Evolutionary conservation across 1,140 invertebrate genomes (phyloP).

Genomic region (Triops cancriformis): DNA sequence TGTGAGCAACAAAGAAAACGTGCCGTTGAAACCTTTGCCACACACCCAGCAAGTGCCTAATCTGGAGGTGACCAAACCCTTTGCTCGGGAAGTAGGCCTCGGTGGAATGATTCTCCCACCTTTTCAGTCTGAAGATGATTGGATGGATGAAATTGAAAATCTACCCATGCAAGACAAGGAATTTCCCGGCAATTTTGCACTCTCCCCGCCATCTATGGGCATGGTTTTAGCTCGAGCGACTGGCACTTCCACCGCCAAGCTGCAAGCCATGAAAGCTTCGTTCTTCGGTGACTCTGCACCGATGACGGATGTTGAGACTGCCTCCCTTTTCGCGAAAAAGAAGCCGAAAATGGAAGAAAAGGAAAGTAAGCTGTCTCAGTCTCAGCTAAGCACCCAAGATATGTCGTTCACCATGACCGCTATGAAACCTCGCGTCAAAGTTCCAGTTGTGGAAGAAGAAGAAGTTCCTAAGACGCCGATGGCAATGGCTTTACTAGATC

Average conservation of each 20-base stretch:
- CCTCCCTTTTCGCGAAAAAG: neutral
- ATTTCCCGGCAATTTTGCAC: neutral
- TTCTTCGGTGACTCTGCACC: slow-evolving; percentile 46
- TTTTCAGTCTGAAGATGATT: slow-evolving; percentile 29
- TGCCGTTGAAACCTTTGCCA: neutral
- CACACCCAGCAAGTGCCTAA: neutral
- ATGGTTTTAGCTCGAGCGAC: slow-evolving; percentile 48
- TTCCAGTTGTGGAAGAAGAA: neutral
- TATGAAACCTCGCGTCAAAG: neutral
- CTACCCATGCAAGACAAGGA: neutral
- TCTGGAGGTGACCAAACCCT: neutral
- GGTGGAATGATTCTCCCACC: neutral
- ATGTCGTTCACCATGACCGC: neutral
- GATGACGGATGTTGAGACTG: neutral
- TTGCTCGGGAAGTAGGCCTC: neutral
- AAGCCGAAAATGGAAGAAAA: neutral
- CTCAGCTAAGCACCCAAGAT: neutral
- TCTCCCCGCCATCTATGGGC: slow-evolving; percentile 22
- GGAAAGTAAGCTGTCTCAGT: neutral
- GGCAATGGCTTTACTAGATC: neutral
- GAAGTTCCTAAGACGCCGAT: neutral
- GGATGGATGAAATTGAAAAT: slow-evolving; percentile 23
- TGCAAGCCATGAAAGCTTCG: slow-evolving; percentile 80
- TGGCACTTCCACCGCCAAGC: slow-evolving; percentile 53
- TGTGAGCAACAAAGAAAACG: neutral